A percentile compares a stretch with the other conserved stretches of the same genome.
Conservation (phyloP, 2,797 vertebrate genomes). For the Girardinus metallicus region DNA sequence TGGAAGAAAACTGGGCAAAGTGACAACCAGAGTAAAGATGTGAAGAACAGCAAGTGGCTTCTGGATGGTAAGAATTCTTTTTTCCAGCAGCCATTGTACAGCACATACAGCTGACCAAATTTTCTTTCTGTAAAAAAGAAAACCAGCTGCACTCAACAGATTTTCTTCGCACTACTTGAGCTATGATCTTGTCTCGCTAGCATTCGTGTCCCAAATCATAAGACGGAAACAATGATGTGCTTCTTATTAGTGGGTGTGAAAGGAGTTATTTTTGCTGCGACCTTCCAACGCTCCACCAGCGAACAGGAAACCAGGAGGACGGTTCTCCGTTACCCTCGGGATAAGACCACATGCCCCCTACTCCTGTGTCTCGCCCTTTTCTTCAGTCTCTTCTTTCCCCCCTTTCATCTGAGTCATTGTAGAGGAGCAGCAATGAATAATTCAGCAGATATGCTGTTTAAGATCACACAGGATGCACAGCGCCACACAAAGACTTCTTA, state of each 20-base stretch:
- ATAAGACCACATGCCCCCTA: constrained; percentile 57
- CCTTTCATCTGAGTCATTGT: constrained; percentile 75
- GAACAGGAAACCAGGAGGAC: constrained; percentile 58
- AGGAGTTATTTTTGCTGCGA: neutral
- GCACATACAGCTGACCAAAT: too few relatives aligned
- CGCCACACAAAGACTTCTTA: constrained; percentile 39
- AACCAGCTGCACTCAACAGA: too few relatives aligned
- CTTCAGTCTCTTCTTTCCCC: constrained; percentile 64
- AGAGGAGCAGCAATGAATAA: constrained; percentile 78
- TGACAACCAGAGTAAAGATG: neutral
- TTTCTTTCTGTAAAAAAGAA: too few relatives aligned
- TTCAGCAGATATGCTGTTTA: constrained; percentile 65
- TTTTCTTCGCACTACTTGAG: too few relatives aligned
- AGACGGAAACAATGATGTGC: neutral
- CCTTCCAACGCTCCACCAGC: constrained; percentile 18
- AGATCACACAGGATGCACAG: constrained; percentile 47
- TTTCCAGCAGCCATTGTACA: too few relatives aligned
- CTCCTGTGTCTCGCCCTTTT: constrained; percentile 29
- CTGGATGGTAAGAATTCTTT: too few relatives aligned
- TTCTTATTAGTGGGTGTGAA: constrained; percentile 4
- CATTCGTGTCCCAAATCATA: constrained; percentile 9
- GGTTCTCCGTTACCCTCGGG: constrained; percentile 46
- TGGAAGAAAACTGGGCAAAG: neutral
- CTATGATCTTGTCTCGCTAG: too few relatives aligned
- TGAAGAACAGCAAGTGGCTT: too few relatives aligned